Percentiles rank a stretch among this genome's conserved stretches.
Evolutionary conservation across 2,797 vertebrate species (phyloP).

Genomic region (Lemur catta): DNA sequence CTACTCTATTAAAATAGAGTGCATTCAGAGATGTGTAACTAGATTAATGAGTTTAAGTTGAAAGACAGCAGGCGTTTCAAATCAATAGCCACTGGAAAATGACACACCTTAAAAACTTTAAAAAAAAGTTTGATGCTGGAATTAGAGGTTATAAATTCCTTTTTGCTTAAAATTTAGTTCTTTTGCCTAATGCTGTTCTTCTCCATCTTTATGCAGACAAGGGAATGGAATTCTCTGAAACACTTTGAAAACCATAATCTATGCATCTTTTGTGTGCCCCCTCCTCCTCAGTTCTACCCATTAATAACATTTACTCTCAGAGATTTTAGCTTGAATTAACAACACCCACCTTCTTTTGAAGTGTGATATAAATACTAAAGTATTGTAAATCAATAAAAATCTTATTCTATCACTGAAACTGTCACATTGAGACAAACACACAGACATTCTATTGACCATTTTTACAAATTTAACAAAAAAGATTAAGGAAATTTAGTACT

Average conservation of each 20-base stretch:
- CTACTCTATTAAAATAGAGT: not conserved
- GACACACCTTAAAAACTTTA: not conserved
- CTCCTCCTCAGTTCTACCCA: not conserved
- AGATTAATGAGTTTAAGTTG: not conserved
- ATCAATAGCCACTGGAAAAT: not conserved
- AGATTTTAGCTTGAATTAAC: not conserved
- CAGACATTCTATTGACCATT: not conserved
- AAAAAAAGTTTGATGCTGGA: not conserved
- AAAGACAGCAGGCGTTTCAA: not conserved
- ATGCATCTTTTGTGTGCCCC: not conserved
- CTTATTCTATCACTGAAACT: not conserved
- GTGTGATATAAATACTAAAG: not conserved
- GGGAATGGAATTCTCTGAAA: not conserved
- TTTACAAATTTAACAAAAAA: not conserved
- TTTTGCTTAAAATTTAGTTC: not conserved
- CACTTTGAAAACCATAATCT: not conserved
- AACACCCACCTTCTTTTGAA: not conserved
- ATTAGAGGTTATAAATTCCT: not conserved
- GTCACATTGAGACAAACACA: not conserved
- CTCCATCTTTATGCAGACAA: not conserved
- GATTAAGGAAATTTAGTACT: not conserved
- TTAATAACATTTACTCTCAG: not conserved
- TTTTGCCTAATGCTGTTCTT: not conserved
- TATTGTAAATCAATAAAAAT: not conserved
- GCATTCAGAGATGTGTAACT: not conserved